These are phyloP conservation scores for Enteromius paludinosus DNA, from an alignment of 2,797 vertebrate genomes.

Conservation along the genomic window DNA sequence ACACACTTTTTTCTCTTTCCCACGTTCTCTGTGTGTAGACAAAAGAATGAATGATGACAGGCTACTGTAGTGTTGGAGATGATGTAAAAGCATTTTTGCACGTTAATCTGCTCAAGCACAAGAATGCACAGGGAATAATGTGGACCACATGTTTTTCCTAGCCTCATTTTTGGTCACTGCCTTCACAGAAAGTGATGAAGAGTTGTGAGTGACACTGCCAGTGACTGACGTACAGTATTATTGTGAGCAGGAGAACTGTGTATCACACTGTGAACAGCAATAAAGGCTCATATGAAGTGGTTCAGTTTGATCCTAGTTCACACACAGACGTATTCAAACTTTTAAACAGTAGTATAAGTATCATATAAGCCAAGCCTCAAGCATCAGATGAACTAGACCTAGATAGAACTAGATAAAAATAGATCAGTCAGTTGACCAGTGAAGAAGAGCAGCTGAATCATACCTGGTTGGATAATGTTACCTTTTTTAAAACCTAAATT, in stretches of 20 bases:
- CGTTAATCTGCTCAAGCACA: slow-evolving; percentile 35
- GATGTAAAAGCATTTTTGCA: slow-evolving; percentile 32
- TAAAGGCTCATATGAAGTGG: slow-evolving; percentile 48
- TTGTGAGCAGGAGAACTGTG: slow-evolving; percentile 24
- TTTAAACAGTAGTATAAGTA: slow-evolving; percentile 17
- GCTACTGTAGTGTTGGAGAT: slow-evolving; percentile 50
- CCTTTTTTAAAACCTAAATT: slow-evolving; percentile 35
- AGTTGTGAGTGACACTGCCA: slow-evolving; percentile 12
- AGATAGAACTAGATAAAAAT: too few species aligned
- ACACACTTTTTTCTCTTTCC: slow-evolving; percentile 41
- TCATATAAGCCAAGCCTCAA: slow-evolving; percentile 17
- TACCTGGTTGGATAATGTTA: slow-evolving; percentile 18
- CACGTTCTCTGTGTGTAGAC: slow-evolving; percentile 31
- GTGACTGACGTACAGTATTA: slow-evolving; percentile 27
- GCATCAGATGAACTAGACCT: neutral
- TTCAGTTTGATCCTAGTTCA: slow-evolving; percentile 48
- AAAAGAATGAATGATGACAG: slow-evolving; percentile 32
- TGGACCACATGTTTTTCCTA: slow-evolving; percentile 40
- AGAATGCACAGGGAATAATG: slow-evolving; percentile 37
- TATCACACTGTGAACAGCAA: slow-evolving; percentile 62
- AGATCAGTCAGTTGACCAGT: slow-evolving; percentile 45
- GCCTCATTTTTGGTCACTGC: slow-evolving; percentile 23
- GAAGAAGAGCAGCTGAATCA: slow-evolving; percentile 53
- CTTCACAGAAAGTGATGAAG: slow-evolving; percentile 15
- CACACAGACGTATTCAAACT: slow-evolving; percentile 35